Evolutionary conservation across 2,797 vertebrate genomes (phyloP), one percentile per base, ranked within the genome.

Genomic region (Neopelma chrysocephalum): DNA sequence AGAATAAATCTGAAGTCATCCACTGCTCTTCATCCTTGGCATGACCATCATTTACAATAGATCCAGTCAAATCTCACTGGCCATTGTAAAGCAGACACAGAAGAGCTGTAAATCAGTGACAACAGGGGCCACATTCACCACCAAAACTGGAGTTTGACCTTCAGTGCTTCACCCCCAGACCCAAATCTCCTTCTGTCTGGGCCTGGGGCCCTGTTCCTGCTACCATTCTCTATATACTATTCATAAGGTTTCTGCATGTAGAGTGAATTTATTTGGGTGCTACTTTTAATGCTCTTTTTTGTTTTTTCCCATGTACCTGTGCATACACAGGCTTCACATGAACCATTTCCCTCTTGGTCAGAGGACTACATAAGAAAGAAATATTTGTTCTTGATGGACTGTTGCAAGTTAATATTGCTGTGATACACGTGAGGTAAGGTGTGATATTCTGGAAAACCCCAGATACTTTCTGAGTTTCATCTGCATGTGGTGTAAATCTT

Each of bases 341-440:
- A 90, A 14, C 9, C 18, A 23, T 58, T 21, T 66, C 10, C 4
- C 45, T 64, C 72, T 53, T 45, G 8, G 15, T 60, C 58, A 87
- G 70, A 57, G 31, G 13, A 82, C 50, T 8, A 19, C 10, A 15
- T 29, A 31, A 38, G 48, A 60, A 81, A 76, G 12, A 76, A 73
- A 27, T 11, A 31, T 20, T 65, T 62, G 27, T 11, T 87, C 78
- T 68, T 29, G 31, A 22, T 48, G 21, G 51, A 34, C 17, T 34
- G 3, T 0, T 36, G 5, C 21, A 25, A 20, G 36, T 40, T 57
- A 64, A 69, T 29, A 65, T 36, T 89, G 31, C 23, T 43, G 18
- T 34, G 25, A 76, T 84, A 56, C 26, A 54, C 0, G 0, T 21
- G 8, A 66, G 15, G 29, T n/a, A 26, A 51, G 21, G 15, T 36